Evolutionary conservation across 2,113 vertebrate genomes (phyloP), one percentile per base, ranked within the genome.

Genomic region (Natator depressus): DNA sequence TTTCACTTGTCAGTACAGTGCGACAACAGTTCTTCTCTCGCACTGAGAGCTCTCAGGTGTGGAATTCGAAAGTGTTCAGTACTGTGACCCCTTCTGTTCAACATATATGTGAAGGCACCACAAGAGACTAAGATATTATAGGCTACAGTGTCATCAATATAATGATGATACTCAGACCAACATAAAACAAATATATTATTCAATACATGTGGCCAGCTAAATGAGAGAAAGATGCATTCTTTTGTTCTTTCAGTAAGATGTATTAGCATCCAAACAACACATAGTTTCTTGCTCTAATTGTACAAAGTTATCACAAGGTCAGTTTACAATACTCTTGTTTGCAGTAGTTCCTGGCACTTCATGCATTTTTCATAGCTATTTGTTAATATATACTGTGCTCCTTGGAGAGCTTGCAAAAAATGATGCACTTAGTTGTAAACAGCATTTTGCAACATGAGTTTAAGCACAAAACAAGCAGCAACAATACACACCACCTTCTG

Each of bases 301-400:
- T 85, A 91, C 76, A 82, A 94, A 82, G 47, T 94, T 95, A 93
- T 94, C 94, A 54, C 57, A 88, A 35, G 42, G 57, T 95, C 79
- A 91, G 93, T 94, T 97, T 95, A 94, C 38, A 94, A 85, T 79
- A 83, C 47, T 85, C 80, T 91, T 91, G 87, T 87, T 96, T 91
- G 65, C 84, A 95, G 53, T 53, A 92, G 85, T 96, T 98, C 93
- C 96, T 94, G 94, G 93, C 92, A 97, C 87, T 92, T 96, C 88
- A 94, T 95, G 65, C 96, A 98, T 98, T 97, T 96, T 97, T 98
- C 93, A 95, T 97, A 88, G 80, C 84, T 87, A 75, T 53, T 89
- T 96, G 82, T 94, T 96, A 95, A 95, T 96, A 97, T 78, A 95
- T 25, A 50, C 76, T 84, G 80, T 92, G 93, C 65, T 97, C 88